Evolutionary conservation across 2,113 vertebrate genomes (phyloP).

Genomic region (Tupaia tana): DNA sequence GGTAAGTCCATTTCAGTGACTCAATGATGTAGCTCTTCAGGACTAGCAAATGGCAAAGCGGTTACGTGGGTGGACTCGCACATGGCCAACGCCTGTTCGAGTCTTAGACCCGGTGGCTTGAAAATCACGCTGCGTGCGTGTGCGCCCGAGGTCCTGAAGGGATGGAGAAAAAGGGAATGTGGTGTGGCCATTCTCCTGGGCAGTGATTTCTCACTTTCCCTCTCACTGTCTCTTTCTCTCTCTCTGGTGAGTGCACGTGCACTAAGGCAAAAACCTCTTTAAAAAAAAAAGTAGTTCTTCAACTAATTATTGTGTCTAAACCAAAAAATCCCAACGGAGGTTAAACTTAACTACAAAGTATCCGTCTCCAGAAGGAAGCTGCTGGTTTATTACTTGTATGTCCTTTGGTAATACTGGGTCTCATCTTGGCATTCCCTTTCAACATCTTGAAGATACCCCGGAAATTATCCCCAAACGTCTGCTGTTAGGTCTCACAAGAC

Average conservation of each 20-base stretch:
- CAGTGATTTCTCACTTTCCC: too few relatives aligned
- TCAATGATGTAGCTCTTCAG: not conserved
- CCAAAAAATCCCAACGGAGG: constrained; percentile 26
- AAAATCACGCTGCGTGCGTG: too few relatives aligned
- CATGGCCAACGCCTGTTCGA: too few relatives aligned
- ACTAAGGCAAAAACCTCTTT: too few relatives aligned
- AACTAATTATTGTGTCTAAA: constrained; percentile 30
- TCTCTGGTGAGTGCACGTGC: too few relatives aligned
- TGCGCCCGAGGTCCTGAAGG: too few relatives aligned
- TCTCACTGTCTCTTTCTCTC: too few relatives aligned
- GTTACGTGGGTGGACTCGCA: too few relatives aligned
- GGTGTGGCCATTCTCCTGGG: too few relatives aligned
- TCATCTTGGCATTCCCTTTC: not conserved
- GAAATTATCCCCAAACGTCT: not conserved
- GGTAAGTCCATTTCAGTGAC: not conserved
- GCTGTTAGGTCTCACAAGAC: not conserved
- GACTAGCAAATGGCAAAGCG: too few relatives aligned
- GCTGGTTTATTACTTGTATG: not conserved
- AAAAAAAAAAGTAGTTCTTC: not conserved
- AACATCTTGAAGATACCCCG: not conserved
- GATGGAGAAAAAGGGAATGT: too few relatives aligned
- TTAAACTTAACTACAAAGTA: not conserved
- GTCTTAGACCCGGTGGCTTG: too few relatives aligned
- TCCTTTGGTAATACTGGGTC: not conserved
- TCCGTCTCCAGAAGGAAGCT: constrained; percentile 35